A percentile compares a stretch with the other conserved stretches of the same genome.
These are phyloP conservation scores for Andrena fulva DNA, from an alignment of 2,888 invertebrate species.

Conservation along the genomic window DNA sequence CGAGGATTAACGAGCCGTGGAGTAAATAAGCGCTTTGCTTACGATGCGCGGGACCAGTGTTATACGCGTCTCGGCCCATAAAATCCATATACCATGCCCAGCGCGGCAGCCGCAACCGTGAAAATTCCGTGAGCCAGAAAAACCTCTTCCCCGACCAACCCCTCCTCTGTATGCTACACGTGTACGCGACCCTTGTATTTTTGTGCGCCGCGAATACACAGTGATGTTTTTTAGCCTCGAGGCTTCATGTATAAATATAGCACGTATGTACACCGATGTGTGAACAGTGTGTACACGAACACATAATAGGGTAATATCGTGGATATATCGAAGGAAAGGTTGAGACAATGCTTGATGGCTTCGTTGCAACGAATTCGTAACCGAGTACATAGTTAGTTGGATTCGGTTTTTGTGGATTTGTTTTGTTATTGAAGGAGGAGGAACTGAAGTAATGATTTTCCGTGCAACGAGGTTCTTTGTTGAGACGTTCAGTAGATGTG, in stretches of 20 bases:
- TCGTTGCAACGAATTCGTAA: not conserved
- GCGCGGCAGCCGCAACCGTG: constrained; percentile 48
- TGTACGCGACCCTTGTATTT: constrained; percentile 8
- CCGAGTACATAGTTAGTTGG: not conserved
- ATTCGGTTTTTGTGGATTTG: not conserved
- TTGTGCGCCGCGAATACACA: not conserved
- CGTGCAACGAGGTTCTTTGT: no score
- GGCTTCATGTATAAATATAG: not conserved
- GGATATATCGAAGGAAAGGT: not conserved
- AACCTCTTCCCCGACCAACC: constrained; percentile 4
- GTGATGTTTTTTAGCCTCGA: not conserved
- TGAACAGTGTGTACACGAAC: not conserved
- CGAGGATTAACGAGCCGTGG: constrained; percentile 69
- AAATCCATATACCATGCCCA: constrained; percentile 66
- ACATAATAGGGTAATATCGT: not conserved
- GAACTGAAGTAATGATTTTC: no score
- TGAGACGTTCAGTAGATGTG: no score
- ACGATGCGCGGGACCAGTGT: constrained; percentile 56
- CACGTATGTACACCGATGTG: not conserved
- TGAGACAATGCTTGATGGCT: not conserved
- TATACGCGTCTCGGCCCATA: constrained; percentile 63
- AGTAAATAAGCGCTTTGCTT: constrained; percentile 71
- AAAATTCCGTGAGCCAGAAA: constrained; percentile 54
- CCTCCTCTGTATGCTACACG: constrained; percentile 4
- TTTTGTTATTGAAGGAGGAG: not conserved